Percentiles rank a stretch among this genome's conserved stretches.
Conservation (phyloP, 2,113 vertebrate species). For the Osmerus eperlanus region DNA sequence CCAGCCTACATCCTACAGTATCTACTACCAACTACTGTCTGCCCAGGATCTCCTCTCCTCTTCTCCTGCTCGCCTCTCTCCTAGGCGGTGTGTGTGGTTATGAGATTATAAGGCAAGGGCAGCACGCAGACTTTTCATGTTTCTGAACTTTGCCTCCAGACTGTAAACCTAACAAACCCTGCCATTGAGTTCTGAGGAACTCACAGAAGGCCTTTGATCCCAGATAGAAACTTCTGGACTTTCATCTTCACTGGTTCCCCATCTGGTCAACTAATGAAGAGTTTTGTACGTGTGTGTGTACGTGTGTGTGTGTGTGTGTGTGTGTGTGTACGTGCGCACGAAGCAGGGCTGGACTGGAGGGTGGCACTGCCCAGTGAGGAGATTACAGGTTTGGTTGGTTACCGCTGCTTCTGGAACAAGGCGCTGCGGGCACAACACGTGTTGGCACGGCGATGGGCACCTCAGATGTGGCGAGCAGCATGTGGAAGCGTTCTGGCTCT, state of each 20-base stretch:
- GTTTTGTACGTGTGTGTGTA: not conserved
- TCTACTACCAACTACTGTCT: too few relatives aligned
- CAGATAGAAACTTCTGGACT: too few relatives aligned
- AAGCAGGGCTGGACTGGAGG: conserved; percentile 28
- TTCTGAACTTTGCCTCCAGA: too few relatives aligned
- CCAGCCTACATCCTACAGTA: too few relatives aligned
- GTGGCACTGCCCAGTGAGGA: conserved; percentile 51
- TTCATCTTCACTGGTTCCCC: not conserved
- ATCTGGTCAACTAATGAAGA: not conserved
- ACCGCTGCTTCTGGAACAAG: conserved; percentile 56
- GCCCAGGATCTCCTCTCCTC: too few relatives aligned
- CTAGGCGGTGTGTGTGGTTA: too few relatives aligned
- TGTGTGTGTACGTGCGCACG: not conserved
- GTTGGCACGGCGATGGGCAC: conserved; percentile 59
- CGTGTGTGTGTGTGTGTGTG: not conserved
- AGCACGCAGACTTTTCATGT: too few relatives aligned
- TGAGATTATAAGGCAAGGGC: too few relatives aligned
- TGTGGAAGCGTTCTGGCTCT: conserved; percentile 67
- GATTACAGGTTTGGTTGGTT: conserved; percentile 64
- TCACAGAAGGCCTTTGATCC: too few relatives aligned
- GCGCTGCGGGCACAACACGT: conserved; percentile 58
- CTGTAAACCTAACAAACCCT: too few relatives aligned
- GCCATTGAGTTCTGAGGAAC: too few relatives aligned
- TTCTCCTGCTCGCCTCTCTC: too few relatives aligned
- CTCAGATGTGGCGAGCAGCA: conserved; percentile 69